Base-by-base conservation (phyloP, 2,888 invertebrate genomes). In the Diabrotica balteata region DNA sequence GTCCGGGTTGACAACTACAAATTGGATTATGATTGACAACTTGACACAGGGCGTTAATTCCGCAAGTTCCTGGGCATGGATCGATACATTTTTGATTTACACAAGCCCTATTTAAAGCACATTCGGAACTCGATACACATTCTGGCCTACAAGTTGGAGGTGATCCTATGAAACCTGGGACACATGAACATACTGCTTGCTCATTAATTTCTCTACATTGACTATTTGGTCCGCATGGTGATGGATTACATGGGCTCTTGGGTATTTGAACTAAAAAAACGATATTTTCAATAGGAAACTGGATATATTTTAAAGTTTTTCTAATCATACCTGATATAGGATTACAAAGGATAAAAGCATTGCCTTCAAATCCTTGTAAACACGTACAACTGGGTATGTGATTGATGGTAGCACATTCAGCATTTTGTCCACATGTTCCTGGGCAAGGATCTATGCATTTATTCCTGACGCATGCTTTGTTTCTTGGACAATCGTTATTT, bases 371-470 rank as follows among this genome's bases (percentile, higher is more conserved):
- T 77, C 88, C 90, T 44, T 84, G 81, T n/a, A 90, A 89, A 81
- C 94, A 94, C 53, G 88, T 88, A 78, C 94, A 94, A 77, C 90
- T 89, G 8, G 94, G 91, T 80, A 91, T 89, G 78, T 94, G 94
- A 78, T 91, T 91, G 49, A 90, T 86, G 4, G 91, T 91, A 75
- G 89, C 86, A 81, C 94, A 94, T 66, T 89, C 80, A 1, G 94
- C 93, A 78, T 90, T 89, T 70, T 86, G 84, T 11, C 93, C 94
- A 81, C 94, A 94, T n/a, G 90, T 90, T 72, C 90, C 91, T 9
- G 88, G 86, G 78, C 93, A 94, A 50, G 92, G 91, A 83, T 92
- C 88, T n/a, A 86, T 80, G 77, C 92, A 92, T 80, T 88, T 90
- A 77, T 89, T 90, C 78, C 87, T 86, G 32, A 91, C 87, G 81